Base-by-base conservation (phyloP, 2,888 invertebrate species). In the Agrotis exclamationis region DNA sequence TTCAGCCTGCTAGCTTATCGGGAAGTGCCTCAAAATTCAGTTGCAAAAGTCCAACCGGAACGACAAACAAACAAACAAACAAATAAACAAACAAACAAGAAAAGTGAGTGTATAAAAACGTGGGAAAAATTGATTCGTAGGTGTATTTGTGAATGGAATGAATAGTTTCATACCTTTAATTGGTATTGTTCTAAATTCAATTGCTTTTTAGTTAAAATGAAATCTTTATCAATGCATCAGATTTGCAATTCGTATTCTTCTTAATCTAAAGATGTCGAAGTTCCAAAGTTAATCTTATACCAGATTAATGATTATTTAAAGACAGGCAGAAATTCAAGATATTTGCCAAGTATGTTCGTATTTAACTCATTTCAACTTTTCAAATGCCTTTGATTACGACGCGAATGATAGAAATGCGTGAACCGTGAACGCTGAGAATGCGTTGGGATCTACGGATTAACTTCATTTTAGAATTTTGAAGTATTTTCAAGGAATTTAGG, bases 381-480 rank as follows among this genome's bases (percentile, higher is more conserved):
- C 2, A 33, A 54, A 11, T 48, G 22, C 13, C 16, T 68, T 48
- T 68, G 28, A 68, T 33, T 48, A 56, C 24, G 39, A 22, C 14
- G 16, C 4, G 54, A 71, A 58, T 50, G 39, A 62, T 48, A 51
- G 53, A 64, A 70, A 54, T 58, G 57, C 62, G 48, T 57, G 18
- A 75, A 67, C 58, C 22, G 51, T 11, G 45, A 77, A 62, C n/a
- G 33, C 70, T 53, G 63, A 62, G 60, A 79, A 72, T 68, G 54
- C 69, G 53, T 45, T 57, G 33, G 33, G n/a, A 63, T 51, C 18
- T n/a, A 47, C 22, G 63, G 60, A 75, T 80, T 47, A 65, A 63
- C 54, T 68, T 68, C 66, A 68, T 70, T 64, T 51, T 20, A 63
- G 48, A 44, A 77, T 68, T 56, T 57, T 54, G 45, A 63, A 22